phyloP scores from a whole-genome alignment of 2,797 vertebrate species.

The Antrozous pallidus region DNA sequence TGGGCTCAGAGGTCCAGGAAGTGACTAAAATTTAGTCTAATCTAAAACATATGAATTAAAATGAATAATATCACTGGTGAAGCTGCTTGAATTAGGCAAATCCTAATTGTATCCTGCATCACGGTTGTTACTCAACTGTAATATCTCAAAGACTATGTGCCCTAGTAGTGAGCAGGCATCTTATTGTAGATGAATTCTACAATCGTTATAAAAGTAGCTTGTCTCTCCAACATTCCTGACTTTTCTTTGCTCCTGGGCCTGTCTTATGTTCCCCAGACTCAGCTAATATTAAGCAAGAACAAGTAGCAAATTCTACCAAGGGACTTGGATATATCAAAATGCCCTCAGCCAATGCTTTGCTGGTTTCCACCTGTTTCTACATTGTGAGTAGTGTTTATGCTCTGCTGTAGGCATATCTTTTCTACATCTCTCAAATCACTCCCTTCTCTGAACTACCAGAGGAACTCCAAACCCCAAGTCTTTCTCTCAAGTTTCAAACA shows the following conservation, averaged over 20 bases:
- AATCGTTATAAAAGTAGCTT: background rate
- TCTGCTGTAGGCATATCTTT: background rate
- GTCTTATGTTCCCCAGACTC: background rate
- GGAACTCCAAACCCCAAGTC: background rate
- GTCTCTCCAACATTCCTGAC: background rate
- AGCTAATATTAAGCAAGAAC: background rate
- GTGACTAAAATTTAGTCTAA: conserved; percentile 26
- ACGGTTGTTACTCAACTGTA: background rate
- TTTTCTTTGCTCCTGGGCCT: background rate
- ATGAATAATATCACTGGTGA: conserved; percentile 17
- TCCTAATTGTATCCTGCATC: background rate
- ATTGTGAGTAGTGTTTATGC: background rate
- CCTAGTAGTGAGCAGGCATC: background rate
- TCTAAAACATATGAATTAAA: conserved; percentile 17
- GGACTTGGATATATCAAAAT: background rate
- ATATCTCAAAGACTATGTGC: background rate
- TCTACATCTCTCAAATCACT: background rate
- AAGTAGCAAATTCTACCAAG: background rate
- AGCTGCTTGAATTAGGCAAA: conserved; percentile 34
- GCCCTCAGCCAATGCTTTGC: background rate
- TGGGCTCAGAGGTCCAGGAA: background rate
- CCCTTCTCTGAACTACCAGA: background rate
- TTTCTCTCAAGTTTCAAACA: background rate
- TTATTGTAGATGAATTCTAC: background rate
- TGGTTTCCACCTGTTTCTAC: background rate